Conservation (phyloP, 2,113 vertebrate genomes). For the Orycteropus afer region DNA sequence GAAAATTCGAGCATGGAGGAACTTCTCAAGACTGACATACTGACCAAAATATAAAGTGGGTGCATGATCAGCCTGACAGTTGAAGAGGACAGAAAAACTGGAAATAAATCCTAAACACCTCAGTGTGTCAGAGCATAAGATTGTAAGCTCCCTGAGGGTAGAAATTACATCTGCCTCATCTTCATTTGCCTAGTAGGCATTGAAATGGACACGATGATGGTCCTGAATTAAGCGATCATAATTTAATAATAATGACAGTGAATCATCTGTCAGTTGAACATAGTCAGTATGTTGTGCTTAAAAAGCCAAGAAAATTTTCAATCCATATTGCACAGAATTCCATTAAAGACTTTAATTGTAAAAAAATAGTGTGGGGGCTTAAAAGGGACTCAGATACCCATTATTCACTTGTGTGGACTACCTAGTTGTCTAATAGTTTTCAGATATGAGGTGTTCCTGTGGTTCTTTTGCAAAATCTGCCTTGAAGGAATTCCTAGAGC, state of each 20-base stretch:
- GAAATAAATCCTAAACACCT: background rate
- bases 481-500: background rate
- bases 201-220: background rate
- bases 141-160: background rate
- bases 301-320: slow-evolving; percentile 32
- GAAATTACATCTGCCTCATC: background rate
- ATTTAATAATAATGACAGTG: slow-evolving; percentile 4
- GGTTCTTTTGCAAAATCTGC: background rate
- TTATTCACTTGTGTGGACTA: background rate
- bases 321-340: background rate
- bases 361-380: background rate
- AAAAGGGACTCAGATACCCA: background rate
- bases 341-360: background rate
- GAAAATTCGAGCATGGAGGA: background rate
- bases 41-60: background rate
- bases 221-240: slow-evolving; percentile 7
- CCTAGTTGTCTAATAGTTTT: background rate
- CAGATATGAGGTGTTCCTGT: background rate
- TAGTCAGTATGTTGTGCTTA: background rate
- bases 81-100: background rate
- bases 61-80: background rate
- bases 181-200: background rate
- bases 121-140: background rate
- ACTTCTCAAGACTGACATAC: background rate
- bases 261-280: background rate